phyloP scores from a whole-genome alignment of 2,888 invertebrate genomes.

The Tribolium freemani region DNA sequence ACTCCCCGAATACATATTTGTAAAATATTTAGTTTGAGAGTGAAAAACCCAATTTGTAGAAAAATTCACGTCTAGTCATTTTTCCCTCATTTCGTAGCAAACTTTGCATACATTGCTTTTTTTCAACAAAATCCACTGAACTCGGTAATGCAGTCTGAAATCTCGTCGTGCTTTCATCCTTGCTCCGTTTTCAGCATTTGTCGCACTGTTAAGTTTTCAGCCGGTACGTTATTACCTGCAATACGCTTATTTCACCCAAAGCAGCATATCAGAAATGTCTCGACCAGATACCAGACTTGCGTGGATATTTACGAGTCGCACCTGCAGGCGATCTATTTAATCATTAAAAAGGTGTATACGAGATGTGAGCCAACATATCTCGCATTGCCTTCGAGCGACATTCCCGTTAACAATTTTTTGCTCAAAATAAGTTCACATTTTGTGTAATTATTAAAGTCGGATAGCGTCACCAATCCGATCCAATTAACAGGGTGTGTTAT shows the following conservation, averaged over 20 bases:
- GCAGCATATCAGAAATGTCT: conserved; percentile 16
- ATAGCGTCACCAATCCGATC: neutral
- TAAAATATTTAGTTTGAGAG: neutral
- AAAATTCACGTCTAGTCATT: neutral
- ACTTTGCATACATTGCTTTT: neutral
- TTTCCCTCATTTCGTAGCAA: neutral
- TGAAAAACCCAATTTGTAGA: neutral
- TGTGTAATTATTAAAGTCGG: conserved; percentile 19
- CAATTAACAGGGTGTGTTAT: neutral
- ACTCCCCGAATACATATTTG: neutral
- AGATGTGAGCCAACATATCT: conserved; percentile 16
- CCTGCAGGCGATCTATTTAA: conserved; percentile 30
- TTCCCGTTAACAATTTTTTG: conserved; percentile 22
- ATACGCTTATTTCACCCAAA: neutral
- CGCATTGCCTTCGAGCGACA: conserved; percentile 4
- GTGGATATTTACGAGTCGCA: conserved; percentile 28
- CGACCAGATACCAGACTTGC: conserved; percentile 14
- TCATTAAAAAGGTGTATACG: conserved; percentile 34
- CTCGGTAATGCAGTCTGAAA: neutral
- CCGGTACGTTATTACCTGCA: neutral
- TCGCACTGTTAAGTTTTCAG: neutral
- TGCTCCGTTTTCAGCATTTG: neutral
- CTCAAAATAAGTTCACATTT: conserved; percentile 4
- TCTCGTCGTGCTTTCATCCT: neutral
- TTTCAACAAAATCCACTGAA: neutral